Evolutionary conservation across 2,113 vertebrate species (phyloP), one percentile per base, ranked within the genome.

Genomic region (Buteo buteo): DNA sequence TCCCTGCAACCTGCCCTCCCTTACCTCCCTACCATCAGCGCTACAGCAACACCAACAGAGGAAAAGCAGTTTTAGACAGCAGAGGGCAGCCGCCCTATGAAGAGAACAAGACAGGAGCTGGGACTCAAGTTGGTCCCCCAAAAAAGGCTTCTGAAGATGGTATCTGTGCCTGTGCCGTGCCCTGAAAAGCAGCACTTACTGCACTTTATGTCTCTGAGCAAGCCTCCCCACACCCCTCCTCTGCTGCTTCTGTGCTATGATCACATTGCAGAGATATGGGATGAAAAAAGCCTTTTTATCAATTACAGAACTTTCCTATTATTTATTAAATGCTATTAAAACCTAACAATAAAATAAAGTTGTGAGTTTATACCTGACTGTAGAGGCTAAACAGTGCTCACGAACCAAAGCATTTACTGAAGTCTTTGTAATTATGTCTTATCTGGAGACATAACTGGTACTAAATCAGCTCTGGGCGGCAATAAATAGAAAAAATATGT

Each of bases 21-120:
- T 42, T 13, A 49, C 20, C 72, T 67, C 72, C 20, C 44, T 8
- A 8, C 17, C 78, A 32, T 4, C 61, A 24, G n/a, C 29, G 4
- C 49, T n/a, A 11, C 61, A 47, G 80, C 52, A 45, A 18, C 0
- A 1, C n/a, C 65, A 26, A 13, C 36, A 0, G 31, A 47, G 76
- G 77, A 64, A 80, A 86, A 52, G 82, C 85, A 54, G 78, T 61
- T 85, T 57, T 9, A 81, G 95, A 95, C 98, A 97, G 96, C 47
- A 98, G 97, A 97, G 97, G 97, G 97, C 93, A 40, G 94, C 65
- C 96, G 91, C 88, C 76, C 69, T n/a, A 81, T 44, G 91, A 45
- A 24, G 18, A 57, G 80, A 93, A 16, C 2, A 18, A 32, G 67
- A 22, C 34, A 26, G 44, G n/a, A 72, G 74, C 67, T 25, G 47